Evolutionary conservation across 2,113 vertebrate genomes (phyloP).

Genomic region (Indri indri): DNA sequence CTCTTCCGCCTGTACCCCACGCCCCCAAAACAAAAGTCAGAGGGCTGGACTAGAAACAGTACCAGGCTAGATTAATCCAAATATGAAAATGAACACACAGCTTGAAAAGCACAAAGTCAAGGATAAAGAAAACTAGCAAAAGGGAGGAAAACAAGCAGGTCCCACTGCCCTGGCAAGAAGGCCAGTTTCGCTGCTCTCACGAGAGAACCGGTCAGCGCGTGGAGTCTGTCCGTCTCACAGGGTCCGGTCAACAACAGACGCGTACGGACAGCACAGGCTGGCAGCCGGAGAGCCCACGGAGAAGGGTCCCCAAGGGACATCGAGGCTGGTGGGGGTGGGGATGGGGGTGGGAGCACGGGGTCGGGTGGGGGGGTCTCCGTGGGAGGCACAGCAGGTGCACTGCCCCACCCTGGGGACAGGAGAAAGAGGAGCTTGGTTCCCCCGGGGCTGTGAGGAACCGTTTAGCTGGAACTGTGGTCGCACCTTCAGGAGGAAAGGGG

Average conservation of each 20-base stretch:
- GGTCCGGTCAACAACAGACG: background rate
- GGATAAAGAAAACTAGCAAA: background rate
- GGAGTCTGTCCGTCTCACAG: background rate
- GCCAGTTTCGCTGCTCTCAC: background rate
- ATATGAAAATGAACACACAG: background rate
- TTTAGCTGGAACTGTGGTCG: background rate
- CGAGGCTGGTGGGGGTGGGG: background rate
- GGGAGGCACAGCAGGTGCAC: background rate
- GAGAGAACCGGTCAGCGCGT: rapidly evolving
- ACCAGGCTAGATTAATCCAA: background rate
- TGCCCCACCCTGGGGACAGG: rapidly evolving
- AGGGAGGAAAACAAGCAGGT: background rate
- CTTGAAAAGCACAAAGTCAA: background rate
- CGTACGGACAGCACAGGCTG: background rate
- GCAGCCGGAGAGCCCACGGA: background rate
- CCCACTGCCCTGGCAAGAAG: background rate
- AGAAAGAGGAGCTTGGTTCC: background rate
- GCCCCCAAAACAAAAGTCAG: background rate
- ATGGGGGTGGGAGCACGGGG: background rate
- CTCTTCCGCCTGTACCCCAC: background rate
- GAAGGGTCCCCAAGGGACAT: constrained; percentile 34
- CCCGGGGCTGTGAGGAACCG: background rate
- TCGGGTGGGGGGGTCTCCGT: background rate
- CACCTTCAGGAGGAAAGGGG: background rate
- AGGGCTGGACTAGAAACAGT: background rate